These are phyloP conservation scores for Crioceris asparagi DNA, from an alignment of 2,888 invertebrate species.

Conservation along the genomic window DNA sequence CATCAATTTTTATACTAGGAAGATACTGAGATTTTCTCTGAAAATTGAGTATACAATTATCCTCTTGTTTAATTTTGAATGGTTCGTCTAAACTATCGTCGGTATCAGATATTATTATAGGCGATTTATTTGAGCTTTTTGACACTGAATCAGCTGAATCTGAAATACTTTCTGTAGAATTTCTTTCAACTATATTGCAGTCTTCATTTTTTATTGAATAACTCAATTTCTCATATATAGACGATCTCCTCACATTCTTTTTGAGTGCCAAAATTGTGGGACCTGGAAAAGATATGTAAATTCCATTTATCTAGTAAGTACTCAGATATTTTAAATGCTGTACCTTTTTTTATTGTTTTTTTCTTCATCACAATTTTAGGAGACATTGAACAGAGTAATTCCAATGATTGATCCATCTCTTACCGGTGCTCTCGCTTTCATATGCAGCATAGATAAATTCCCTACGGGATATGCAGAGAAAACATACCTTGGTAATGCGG, in stretches of 20 bases:
- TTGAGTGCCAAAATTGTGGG: slow-evolving; percentile 28
- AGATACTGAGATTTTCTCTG: too few species aligned
- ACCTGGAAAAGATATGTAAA: slow-evolving; percentile 14
- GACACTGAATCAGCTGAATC: slow-evolving; percentile 12
- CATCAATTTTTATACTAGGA: slow-evolving; percentile 2
- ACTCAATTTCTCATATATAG: slow-evolving; percentile 21
- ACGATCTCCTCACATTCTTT: slow-evolving; percentile 28
- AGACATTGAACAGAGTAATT: slow-evolving; percentile 30
- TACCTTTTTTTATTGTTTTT: slow-evolving; percentile 21
- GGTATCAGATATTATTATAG: slow-evolving; percentile 16
- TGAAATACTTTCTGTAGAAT: slow-evolving; percentile 7
- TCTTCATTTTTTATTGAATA: slow-evolving; percentile 16
- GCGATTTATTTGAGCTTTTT: slow-evolving; percentile 8
- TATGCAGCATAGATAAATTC: too few species aligned
- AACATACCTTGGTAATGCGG: too few species aligned
- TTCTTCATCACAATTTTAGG: slow-evolving; percentile 27
- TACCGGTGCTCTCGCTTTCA: too few species aligned
- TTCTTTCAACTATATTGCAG: slow-evolving; percentile 14
- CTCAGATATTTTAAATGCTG: slow-evolving; percentile 1
- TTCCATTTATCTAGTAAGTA: not conserved
- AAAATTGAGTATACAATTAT: not conserved
- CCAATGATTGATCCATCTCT: slow-evolving; percentile 26
- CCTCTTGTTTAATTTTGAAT: not conserved
- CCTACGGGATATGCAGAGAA: too few species aligned
- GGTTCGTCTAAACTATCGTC: slow-evolving; percentile 8